These are phyloP conservation scores for Drosophila saltans DNA, from an alignment of 1,140 invertebrate genomes.

Conservation along the genomic window DNA sequence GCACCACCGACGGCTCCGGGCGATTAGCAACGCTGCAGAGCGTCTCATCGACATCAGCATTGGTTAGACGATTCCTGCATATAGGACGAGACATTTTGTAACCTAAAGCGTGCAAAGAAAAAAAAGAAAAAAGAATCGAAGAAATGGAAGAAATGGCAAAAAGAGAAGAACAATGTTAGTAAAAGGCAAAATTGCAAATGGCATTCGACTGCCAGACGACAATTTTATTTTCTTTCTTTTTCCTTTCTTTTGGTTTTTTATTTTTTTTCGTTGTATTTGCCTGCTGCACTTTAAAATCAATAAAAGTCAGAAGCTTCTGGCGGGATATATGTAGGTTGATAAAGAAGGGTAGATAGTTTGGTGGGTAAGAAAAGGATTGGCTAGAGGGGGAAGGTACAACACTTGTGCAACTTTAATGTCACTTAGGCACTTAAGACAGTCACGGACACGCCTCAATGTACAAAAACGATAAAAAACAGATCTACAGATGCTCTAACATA, in stretches of 20 bases:
- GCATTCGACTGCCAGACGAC: conserved; percentile 41
- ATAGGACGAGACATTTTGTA: conserved; percentile 92
- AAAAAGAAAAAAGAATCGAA: not conserved
- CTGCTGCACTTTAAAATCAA: conserved; percentile 65
- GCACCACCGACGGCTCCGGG: conserved; percentile 89
- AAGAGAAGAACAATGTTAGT: conserved; percentile 33
- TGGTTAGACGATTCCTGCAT: conserved; percentile 89
- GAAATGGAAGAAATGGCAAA: conserved; percentile 20
- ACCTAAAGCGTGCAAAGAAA: conserved; percentile 84
- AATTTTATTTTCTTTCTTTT: conserved; percentile 22
- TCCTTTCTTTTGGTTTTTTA: not conserved
- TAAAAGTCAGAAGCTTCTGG: conserved; percentile 52
- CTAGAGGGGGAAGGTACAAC: not conserved
- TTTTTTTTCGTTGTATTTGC: conserved; percentile 9
- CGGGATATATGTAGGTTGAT: not conserved
- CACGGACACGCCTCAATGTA: conserved; percentile 33
- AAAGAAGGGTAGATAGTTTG: conserved; percentile 4
- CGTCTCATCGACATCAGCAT: conserved; percentile 89
- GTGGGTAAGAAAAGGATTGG: not conserved
- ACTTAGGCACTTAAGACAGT: conserved; percentile 60
- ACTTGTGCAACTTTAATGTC: conserved; percentile 66
- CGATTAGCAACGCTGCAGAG: conserved; percentile 90
- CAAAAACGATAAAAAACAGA: not conserved
- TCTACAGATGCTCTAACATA: conserved; percentile 1
- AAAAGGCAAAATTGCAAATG: conserved; percentile 46